Base-by-base conservation (phyloP, 2,797 vertebrate genomes). In the Helicolenus hilgendorfi region DNA sequence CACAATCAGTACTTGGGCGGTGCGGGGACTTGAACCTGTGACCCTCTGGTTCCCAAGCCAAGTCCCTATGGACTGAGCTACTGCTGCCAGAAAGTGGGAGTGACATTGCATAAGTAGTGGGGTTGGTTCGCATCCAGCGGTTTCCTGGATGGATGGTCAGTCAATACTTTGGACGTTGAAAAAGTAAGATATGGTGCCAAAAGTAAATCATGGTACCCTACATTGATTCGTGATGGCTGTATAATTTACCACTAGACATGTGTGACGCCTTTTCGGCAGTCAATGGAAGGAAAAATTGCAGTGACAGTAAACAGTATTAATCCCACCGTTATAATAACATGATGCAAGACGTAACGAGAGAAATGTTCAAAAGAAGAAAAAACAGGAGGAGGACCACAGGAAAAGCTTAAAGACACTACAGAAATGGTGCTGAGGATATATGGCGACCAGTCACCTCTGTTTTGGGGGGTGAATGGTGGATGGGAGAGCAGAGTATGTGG, bases 371-470 rank as follows among this genome's bases (percentile, higher is more conserved):
- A 20, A 49, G 45, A 49, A 49, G 45, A 49, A 49, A 18, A 49
- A 49, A 49, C 45, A 49, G 45, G 1, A 49, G 45, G 45, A 49
- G 1, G 1, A 49, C 45, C 18, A 49, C 18, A 45, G 41, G 41
- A 45, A 45, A 38, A 45, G 41, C 15, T 18, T 45, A 7, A 45
- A 45, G 15, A 45, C 41, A 45, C 41, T 45, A 45, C 41, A 49
- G 45, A 49, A 49, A 49, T 49, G 45, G 45, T 49, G 45, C 45
- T 49, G 45, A 49, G 45, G 45, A 67, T 9, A 41, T 4, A 7
- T 0, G 24, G 18, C 1, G 10, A 33, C 14, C 1, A 2, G 11
- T 1, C 20, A 10, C 10, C 29, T n/a, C 18, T n/a, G 20, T 11
- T 3, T 10, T 5, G 6, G 59, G 59, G 59, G 14, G 4, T 9